These are phyloP conservation scores for Mionectes olivaceus DNA, from an alignment of 2,797 vertebrate genomes.

Conservation along the genomic window DNA sequence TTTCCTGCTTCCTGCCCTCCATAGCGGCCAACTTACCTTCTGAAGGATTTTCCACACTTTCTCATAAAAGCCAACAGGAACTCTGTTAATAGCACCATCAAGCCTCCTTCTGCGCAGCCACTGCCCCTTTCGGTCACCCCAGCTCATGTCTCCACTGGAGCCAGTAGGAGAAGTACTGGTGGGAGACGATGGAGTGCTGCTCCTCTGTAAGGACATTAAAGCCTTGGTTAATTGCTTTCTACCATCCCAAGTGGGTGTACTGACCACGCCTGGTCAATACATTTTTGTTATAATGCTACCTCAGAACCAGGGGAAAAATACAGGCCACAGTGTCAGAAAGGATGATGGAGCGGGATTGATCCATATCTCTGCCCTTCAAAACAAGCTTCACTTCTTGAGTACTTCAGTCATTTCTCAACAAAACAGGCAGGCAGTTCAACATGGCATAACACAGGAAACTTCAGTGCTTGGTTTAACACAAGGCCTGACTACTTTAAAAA, in stretches of 20 bases:
- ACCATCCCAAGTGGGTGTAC: not conserved
- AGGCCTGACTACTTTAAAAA: not conserved
- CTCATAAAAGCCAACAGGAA: constrained; percentile 96
- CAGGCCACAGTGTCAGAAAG: not conserved
- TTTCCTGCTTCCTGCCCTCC: not conserved
- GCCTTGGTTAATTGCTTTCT: not conserved
- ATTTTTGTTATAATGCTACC: not conserved
- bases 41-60: constrained; percentile 97
- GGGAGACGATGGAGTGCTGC: constrained; percentile 93
- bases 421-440: not conserved
- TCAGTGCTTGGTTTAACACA: not conserved
- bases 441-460: not conserved
- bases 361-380: not conserved
- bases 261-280: not conserved
- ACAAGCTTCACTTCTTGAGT: not conserved
- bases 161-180: constrained; percentile 85
- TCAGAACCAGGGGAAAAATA: not conserved
- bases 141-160: constrained; percentile 80
- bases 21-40: constrained; percentile 78
- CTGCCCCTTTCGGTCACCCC: constrained; percentile 94
- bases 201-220: constrained; percentile 79
- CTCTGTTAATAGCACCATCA: constrained; percentile 96
- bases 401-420: not conserved
- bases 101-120: constrained; percentile 94
- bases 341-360: not conserved